Evolutionary conservation across 2,113 vertebrate genomes (phyloP).

Genomic region (Shinisaurus crocodilurus): DNA sequence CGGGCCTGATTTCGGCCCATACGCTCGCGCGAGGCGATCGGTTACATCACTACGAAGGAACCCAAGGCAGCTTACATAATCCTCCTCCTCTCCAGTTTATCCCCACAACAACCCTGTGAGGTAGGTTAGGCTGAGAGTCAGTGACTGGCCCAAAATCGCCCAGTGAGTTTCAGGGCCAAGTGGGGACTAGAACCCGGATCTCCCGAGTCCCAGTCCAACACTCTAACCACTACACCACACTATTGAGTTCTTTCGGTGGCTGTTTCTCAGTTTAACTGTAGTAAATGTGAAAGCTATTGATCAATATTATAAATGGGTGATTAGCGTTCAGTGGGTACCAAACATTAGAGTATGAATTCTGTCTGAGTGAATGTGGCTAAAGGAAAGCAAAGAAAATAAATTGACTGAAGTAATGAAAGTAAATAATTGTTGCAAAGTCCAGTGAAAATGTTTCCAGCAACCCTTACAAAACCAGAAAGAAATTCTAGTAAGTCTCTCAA

Average conservation of each 20-base stretch:
- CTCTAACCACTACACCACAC: too few species aligned
- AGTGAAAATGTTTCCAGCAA: slow-evolving; percentile 40
- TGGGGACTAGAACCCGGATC: too few species aligned
- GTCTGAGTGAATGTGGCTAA: slow-evolving; percentile 38
- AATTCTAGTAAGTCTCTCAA: not conserved
- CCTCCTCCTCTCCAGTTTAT: too few species aligned
- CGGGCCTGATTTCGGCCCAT: too few species aligned
- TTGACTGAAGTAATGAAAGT: slow-evolving; percentile 41
- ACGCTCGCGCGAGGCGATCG: too few species aligned
- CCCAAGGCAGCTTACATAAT: too few species aligned
- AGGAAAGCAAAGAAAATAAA: slow-evolving; percentile 1
- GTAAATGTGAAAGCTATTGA: slow-evolving; percentile 15
- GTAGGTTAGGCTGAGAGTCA: too few species aligned
- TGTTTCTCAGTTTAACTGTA: slow-evolving; percentile 27
- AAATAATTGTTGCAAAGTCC: slow-evolving; percentile 41
- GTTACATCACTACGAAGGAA: too few species aligned
- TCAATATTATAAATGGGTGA: slow-evolving; percentile 29
- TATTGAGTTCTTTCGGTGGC: not conserved
- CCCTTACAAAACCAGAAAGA: slow-evolving; percentile 24
- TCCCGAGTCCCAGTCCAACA: too few species aligned
- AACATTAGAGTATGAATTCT: slow-evolving; percentile 11
- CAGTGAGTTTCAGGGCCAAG: too few species aligned
- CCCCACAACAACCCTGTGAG: too few species aligned
- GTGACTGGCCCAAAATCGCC: too few species aligned
- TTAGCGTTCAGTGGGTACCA: not conserved